Conservation (phyloP, 2,888 invertebrate genomes). For the Belgica antarctica region DNA sequence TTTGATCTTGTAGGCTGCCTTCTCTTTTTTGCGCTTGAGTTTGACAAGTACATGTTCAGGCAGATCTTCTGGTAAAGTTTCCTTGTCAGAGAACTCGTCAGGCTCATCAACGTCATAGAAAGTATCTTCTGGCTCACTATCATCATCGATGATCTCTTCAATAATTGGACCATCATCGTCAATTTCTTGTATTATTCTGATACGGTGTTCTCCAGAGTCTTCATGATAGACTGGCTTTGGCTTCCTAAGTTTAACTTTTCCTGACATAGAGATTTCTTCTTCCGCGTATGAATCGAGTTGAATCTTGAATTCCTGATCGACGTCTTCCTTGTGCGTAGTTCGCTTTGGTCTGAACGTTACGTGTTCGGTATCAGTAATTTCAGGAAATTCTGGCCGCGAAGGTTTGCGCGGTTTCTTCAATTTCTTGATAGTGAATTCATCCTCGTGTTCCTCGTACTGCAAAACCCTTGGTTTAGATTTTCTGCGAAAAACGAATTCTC, state of each 20-base stretch:
- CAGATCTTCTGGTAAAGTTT: conserved; percentile 54
- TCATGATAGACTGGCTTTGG: conserved; percentile 72
- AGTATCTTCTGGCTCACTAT: conserved; percentile 57
- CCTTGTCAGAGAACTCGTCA: conserved; percentile 56
- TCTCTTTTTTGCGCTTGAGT: conserved; percentile 56
- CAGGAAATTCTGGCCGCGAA: conserved; percentile 64
- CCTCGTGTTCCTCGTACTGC: conserved; percentile 60
- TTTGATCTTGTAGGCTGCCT: conserved; percentile 58
- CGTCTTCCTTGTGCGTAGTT: conserved; percentile 78
- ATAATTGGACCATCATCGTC: conserved; percentile 61
- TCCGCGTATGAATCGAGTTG: conserved; percentile 81
- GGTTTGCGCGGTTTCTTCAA: conserved; percentile 66
- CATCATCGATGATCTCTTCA: conserved; percentile 63
- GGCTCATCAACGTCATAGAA: conserved; percentile 58
- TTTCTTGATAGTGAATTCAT: conserved; percentile 72
- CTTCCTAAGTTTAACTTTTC: conserved; percentile 76
- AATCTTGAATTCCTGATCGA: conserved; percentile 87
- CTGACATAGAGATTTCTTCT: conserved; percentile 83
- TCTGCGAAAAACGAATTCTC: conserved; percentile 48
- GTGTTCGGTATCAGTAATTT: conserved; percentile 71
- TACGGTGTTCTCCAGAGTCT: conserved; percentile 73
- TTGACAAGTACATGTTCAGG: conserved; percentile 56
- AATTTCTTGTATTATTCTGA: conserved; percentile 64
- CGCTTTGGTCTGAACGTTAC: conserved; percentile 76
- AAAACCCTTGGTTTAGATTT: conserved; percentile 57